phyloP scores from a whole-genome alignment of 2,113 vertebrate genomes.

The Guaruba guarouba region DNA sequence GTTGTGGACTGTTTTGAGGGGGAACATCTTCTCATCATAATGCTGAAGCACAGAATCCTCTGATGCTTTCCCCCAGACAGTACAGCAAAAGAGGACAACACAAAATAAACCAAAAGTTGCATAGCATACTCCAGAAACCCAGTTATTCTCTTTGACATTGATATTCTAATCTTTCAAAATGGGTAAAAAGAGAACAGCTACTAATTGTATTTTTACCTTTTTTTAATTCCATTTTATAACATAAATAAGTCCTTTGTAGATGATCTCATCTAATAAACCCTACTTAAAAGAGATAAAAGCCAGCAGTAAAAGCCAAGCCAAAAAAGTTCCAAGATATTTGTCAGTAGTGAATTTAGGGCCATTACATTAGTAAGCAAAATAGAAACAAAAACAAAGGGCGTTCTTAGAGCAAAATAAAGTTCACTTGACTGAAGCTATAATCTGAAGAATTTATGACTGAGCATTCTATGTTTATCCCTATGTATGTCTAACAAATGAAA shows the following conservation, averaged over 20 bases:
- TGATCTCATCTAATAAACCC: constrained; percentile 54
- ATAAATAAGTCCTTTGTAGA: constrained; percentile 40
- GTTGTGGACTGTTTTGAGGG: constrained; percentile 20
- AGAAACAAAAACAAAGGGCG: constrained; percentile 29
- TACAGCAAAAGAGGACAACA: constrained; percentile 46
- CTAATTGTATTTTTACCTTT: constrained; percentile 56
- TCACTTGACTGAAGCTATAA: background rate
- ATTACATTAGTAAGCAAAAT: constrained; percentile 23
- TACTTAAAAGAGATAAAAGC: constrained; percentile 27
- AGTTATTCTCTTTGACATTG: constrained; percentile 39
- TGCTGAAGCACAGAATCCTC: constrained; percentile 21
- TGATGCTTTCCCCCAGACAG: constrained; percentile 28
- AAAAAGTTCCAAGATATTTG: constrained; percentile 33
- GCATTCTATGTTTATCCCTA: constrained; percentile 13
- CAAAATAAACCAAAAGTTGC: constrained; percentile 56
- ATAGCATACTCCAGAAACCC: constrained; percentile 33
- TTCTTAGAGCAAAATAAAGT: constrained; percentile 25
- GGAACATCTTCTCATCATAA: constrained; percentile 24
- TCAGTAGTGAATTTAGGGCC: constrained; percentile 28
- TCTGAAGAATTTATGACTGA: constrained; percentile 25
- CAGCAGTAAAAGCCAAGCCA: constrained; percentile 10
- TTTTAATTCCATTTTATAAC: constrained; percentile 59
- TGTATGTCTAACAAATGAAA: constrained; percentile 46
- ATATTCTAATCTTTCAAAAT: constrained; percentile 43
- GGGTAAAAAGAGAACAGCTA: constrained; percentile 40